A percentile compares a stretch with the other conserved stretches of the same genome.
phyloP scores from a whole-genome alignment of 2,888 invertebrate species.

The Ormia ochracea region DNA sequence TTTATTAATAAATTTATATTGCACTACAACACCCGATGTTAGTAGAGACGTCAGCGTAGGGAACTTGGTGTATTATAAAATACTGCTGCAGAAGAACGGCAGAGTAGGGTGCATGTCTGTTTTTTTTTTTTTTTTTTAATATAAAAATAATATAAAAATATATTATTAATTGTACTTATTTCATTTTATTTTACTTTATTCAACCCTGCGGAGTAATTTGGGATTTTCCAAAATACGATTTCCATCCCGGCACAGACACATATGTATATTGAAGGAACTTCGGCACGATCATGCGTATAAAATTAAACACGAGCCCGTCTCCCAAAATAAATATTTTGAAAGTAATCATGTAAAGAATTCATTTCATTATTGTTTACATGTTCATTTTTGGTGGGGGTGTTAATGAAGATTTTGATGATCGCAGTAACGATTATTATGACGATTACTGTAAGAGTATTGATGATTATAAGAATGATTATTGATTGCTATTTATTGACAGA shows the following conservation, averaged over 20 bases:
- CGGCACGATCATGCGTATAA: background rate
- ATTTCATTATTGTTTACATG: conserved; percentile 7
- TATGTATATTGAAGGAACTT: background rate
- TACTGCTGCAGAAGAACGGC: too few relatives aligned
- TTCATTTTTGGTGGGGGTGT: conserved; percentile 64
- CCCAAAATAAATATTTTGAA: background rate
- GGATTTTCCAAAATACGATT: too few relatives aligned
- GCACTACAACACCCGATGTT: too few relatives aligned
- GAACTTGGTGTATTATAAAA: too few relatives aligned
- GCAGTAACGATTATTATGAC: conserved; percentile 67
- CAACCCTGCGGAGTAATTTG: too few relatives aligned
- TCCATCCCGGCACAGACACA: background rate
- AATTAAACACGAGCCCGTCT: background rate
- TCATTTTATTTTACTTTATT: too few relatives aligned
- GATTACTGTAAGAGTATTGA: conserved; percentile 64
- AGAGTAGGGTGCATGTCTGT: too few relatives aligned
- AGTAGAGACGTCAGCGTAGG: too few relatives aligned
- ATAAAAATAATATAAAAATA: too few relatives aligned
- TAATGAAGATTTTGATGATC: conserved; percentile 67
- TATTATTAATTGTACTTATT: too few relatives aligned
- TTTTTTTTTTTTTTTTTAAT: too few relatives aligned
- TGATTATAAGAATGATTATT: conserved; percentile 63
- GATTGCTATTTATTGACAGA: conserved; percentile 54
- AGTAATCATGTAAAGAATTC: conserved; percentile 13
- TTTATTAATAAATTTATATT: too few relatives aligned